Percentiles rank a stretch among this genome's conserved stretches.
These are phyloP conservation scores for Oreochromis grahami DNA, from an alignment of 2,797 vertebrate genomes.

Conservation along the genomic window DNA sequence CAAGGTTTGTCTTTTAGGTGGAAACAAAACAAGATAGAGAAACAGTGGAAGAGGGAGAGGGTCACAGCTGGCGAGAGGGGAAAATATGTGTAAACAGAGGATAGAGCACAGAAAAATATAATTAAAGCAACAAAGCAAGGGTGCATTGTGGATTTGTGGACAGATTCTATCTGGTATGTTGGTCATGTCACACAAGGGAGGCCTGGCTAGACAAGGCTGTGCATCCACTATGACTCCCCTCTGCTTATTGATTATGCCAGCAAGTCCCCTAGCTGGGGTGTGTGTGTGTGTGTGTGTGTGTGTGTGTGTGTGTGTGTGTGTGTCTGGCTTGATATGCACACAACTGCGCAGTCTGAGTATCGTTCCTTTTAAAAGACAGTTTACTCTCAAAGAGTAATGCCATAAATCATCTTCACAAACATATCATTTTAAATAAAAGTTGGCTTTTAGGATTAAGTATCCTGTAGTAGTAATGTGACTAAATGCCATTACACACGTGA, in stretches of 20 bases:
- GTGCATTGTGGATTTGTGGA: slow-evolving; percentile 3
- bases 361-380: neutral
- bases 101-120: neutral
- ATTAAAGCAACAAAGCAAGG: slow-evolving; percentile 15
- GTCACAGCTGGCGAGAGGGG: neutral
- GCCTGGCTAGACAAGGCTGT: slow-evolving; percentile 19
- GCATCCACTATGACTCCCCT: slow-evolving; percentile 49
- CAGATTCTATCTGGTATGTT: slow-evolving; percentile 27
- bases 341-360: neutral
- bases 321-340: slow-evolving; percentile 20
- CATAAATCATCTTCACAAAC: neutral
- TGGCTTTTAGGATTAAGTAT: neutral
- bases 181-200: slow-evolving; percentile 21
- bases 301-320: neutral
- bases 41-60: neutral
- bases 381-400: neutral
- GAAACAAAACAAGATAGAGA: neutral
- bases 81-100: neutral
- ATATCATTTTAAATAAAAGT: neutral
- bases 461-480: neutral
- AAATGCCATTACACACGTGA: neutral
- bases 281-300: neutral
- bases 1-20: slow-evolving; percentile 13
- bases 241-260: slow-evolving; percentile 58
- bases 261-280: slow-evolving; percentile 2